These are phyloP conservation scores for Hyppa rectilinea DNA, from an alignment of 2,888 invertebrate species.

Conservation along the genomic window DNA sequence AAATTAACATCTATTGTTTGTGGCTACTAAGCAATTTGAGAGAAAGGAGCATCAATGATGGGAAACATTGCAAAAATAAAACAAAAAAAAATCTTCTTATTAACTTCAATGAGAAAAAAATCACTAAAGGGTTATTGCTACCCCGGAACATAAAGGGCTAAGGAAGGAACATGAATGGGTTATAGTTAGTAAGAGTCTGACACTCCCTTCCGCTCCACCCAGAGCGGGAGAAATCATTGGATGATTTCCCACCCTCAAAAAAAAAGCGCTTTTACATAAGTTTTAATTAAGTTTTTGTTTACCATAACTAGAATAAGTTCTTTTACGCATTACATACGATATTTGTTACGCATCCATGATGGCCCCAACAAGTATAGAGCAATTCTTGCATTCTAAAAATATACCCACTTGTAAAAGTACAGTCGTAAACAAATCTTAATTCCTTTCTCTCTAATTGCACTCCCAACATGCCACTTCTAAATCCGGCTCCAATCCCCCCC, in stretches of 20 bases:
- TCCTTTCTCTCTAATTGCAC: slow-evolving; percentile 30
- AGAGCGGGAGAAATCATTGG: no score
- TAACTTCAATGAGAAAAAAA: neutral
- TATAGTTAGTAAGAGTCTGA: no score
- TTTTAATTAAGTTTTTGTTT: neutral
- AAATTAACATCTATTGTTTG: neutral
- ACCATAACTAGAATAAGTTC: no score
- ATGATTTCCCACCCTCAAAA: no score
- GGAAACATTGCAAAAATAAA: neutral
- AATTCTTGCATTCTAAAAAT: neutral
- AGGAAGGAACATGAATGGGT: no score
- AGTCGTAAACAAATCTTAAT: slow-evolving; percentile 15
- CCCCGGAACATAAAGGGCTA: no score
- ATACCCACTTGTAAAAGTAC: neutral
- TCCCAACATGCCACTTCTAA: slow-evolving; percentile 46
- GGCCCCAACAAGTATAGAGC: neutral
- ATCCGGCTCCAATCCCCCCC: slow-evolving; percentile 2
- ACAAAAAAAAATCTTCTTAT: neutral
- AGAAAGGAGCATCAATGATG: neutral
- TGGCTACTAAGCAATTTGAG: no score
- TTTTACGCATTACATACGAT: neutral
- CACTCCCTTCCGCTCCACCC: no score
- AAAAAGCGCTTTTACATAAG: no score
- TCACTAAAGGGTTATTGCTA: no score
- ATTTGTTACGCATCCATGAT: neutral